A percentile compares a stretch with the other conserved stretches of the same genome.
Evolutionary conservation across 2,797 vertebrate species (phyloP).

Genomic region (Leptodactylus fallax): DNA sequence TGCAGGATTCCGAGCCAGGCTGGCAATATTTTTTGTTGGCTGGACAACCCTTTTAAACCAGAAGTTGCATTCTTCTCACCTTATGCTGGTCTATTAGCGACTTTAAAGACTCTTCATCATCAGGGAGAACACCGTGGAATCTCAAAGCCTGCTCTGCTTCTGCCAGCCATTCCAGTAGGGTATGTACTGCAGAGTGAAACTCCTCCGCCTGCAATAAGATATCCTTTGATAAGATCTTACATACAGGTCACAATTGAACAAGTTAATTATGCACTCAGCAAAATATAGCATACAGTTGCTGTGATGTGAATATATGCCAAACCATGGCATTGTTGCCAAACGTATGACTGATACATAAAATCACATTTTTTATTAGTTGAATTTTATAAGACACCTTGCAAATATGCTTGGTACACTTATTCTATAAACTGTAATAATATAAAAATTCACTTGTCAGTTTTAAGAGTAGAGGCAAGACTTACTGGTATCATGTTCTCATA

Average conservation of each 20-base stretch:
- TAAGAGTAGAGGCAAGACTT: background rate
- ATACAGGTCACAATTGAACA: slow-evolving; percentile 45
- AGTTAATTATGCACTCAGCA: background rate
- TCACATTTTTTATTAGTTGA: slow-evolving; percentile 55
- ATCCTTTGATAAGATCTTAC: slow-evolving; percentile 22
- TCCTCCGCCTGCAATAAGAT: slow-evolving; percentile 87
- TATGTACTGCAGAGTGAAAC: slow-evolving; percentile 95
- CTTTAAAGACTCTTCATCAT: slow-evolving; percentile 91
- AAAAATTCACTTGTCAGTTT: slow-evolving; percentile 3
- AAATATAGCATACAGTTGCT: background rate
- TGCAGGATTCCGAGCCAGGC: too few species aligned
- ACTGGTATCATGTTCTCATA: background rate
- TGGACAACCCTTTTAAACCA: too few species aligned
- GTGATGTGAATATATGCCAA: background rate
- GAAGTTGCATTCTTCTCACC: slow-evolving; percentile 69
- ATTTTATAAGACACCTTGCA: slow-evolving; percentile 62
- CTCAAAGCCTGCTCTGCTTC: slow-evolving; percentile 95
- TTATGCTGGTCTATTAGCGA: slow-evolving; percentile 93
- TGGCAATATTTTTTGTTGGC: too few species aligned
- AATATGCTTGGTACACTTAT: slow-evolving; percentile 62
- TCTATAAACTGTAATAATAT: slow-evolving; percentile 2
- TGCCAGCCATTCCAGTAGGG: slow-evolving; percentile 95
- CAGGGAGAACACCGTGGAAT: slow-evolving; percentile 93
- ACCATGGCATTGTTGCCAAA: slow-evolving; percentile 39
- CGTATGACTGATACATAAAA: slow-evolving; percentile 67